Evolutionary conservation across 2,113 vertebrate genomes (phyloP).

Genomic region (Illadopsis cleaveri): DNA sequence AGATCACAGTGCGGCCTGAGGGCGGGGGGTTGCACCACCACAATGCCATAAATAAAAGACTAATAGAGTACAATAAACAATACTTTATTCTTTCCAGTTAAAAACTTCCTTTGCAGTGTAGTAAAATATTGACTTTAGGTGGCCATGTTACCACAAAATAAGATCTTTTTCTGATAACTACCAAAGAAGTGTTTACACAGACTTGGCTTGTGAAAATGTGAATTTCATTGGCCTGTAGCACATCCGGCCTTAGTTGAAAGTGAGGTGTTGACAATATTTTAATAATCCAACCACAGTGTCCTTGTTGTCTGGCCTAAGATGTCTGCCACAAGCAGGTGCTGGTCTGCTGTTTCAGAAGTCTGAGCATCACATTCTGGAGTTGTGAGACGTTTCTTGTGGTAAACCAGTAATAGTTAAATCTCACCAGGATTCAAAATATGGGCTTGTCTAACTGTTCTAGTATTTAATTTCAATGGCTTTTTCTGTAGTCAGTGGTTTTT

Average conservation of each 20-base stretch:
- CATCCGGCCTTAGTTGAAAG: background rate
- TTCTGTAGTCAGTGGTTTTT: background rate
- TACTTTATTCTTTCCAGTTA: slow-evolving; percentile 3
- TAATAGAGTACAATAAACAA: background rate
- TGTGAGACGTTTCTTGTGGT: background rate
- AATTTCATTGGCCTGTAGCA: background rate
- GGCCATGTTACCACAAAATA: slow-evolving; percentile 34
- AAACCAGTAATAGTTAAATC: background rate
- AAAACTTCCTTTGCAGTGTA: slow-evolving; percentile 53
- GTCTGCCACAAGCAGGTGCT: background rate
- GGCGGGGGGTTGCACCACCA: background rate
- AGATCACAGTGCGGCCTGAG: background rate
- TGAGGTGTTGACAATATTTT: background rate
- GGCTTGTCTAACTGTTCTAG: background rate
- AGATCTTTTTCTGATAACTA: background rate
- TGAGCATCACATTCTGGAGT: background rate
- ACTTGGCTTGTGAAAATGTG: background rate
- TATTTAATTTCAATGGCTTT: background rate
- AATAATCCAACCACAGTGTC: background rate
- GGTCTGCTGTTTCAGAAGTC: background rate
- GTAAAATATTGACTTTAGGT: slow-evolving; percentile 45
- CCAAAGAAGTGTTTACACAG: background rate
- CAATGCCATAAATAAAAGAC: slow-evolving; percentile 41
- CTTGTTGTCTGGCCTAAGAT: background rate
- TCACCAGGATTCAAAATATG: background rate